Evolutionary conservation across 2,888 invertebrate species (phyloP), one percentile per base, ranked within the genome.

Genomic region (Dascillus cervinus): DNA sequence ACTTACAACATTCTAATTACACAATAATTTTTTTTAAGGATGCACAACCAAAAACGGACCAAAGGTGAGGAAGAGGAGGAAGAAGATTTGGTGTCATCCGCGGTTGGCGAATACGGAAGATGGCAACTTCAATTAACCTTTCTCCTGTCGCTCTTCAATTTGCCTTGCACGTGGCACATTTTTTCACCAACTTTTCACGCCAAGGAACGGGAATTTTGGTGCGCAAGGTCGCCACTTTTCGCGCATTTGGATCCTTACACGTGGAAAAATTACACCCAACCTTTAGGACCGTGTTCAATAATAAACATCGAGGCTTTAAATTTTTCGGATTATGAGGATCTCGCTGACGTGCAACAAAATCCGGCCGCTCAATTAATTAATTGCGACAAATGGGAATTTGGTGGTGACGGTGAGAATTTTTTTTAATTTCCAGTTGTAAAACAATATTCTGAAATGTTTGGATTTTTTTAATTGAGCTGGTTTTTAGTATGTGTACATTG

Each of bases 151-250:
- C 66, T 85, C 24, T 79, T 83, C 66, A 84, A 84, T 52, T 73
- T 85, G 49, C 84, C 84, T 2, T 83, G 83, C 63, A 85, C 84
- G 22, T 84, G 82, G 68, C 85, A 84, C 63, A 85, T 85, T 53
- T 81, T 80, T 60, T 72, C 79, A 29, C 77, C 82, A 20, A 80
- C 82, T 0, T 85, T 85, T 62, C 80, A 78, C 71, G 78, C 79
- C 27, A 74, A 73, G 47, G 69, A 73, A 39, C 71, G 75, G 40
- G 72, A 76, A 23, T 78, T 73, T 51, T 83, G 83, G 83, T 86
- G 85, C 55, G 70, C 72, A 32, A 62, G 71, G 31, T 81, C 83
- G 1, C 62, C 65, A 1, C 68, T 72, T 41, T 65, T 79, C 11
- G 55, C 69, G 19, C 56, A 70, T 36, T 53, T 81, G 15, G 62